Evolutionary conservation across 2,888 invertebrate species (phyloP), one percentile per base, ranked within the genome.

Genomic region (Dastarcus helophoroides): DNA sequence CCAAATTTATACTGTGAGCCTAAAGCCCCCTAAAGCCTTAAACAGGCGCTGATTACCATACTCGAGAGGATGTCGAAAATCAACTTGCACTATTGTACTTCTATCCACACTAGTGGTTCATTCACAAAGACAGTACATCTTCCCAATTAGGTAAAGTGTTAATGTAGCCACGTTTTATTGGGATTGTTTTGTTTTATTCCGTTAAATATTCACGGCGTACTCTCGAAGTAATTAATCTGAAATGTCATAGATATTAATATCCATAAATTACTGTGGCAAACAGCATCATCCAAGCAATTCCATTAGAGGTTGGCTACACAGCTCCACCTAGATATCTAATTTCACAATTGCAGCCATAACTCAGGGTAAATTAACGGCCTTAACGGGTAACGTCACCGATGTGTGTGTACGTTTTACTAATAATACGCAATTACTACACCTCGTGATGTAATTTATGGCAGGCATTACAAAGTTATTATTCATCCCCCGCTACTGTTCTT

Each of bases 291-390:
- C n/a, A 50, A 49, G 48, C 55, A 56, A 56, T 56, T 52, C 55
- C 54, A 56, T 56, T 56, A 53, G 47, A 41, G 41, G 43, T 46
- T 45, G 39, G 42, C 33, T 30, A 31, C 14, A 28, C 32, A 35
- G 35, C 32, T 35, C 47, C 42, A 41, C 46, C 37, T n/a, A n/a
- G 32, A 55, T 55, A 55, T 56, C 53, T 57, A 57, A 59, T 59
- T 57, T 55, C 58, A 48, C 55, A 58, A 58, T 59, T 59, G 58
- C 54, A 51, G 53, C 52, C 56, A 57, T 59, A 58, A 59, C 49
- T 58, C 57, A 57, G 49, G 28, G 36, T 39, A 40, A 32, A 47
- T 46, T 47, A 47, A 38, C 36, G 33, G 39, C 40, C 28, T 35
- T 14, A 16, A 30, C 45, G 44, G 45, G 35, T 14, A 16, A 30